These are phyloP conservation scores for Sciurus vulgaris DNA, from an alignment of 2,797 vertebrate genomes.

Conservation along the genomic window DNA sequence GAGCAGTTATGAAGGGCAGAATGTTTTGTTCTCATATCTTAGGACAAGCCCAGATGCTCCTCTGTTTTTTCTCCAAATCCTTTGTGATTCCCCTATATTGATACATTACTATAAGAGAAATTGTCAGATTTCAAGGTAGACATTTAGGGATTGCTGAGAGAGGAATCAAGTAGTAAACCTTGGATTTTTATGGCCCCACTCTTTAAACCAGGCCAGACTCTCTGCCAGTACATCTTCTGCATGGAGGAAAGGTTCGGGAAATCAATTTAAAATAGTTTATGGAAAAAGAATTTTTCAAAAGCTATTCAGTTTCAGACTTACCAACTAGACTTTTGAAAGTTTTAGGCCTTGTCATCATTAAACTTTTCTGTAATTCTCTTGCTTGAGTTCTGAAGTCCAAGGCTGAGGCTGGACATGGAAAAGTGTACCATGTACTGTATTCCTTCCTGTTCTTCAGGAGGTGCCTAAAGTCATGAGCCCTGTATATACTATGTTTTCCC, in stretches of 20 bases:
- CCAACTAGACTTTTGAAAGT: not conserved
- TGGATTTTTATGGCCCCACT: not conserved
- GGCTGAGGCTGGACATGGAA: not conserved
- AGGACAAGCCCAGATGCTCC: not conserved
- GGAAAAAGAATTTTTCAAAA: not conserved
- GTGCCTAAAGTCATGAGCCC: not conserved
- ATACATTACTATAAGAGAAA: not conserved
- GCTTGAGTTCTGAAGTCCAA: not conserved
- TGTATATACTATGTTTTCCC: not conserved
- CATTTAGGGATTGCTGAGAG: not conserved
- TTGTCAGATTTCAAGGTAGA: not conserved
- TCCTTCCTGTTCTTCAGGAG: no score
- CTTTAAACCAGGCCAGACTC: not conserved
- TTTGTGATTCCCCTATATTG: not conserved
- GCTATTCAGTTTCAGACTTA: not conserved
- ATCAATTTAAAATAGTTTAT: not conserved
- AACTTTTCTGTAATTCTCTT: not conserved
- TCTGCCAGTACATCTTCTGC: not conserved
- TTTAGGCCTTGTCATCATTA: not conserved
- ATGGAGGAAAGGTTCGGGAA: not conserved
- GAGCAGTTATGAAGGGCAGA: not conserved
- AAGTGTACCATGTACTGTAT: rapidly evolving
- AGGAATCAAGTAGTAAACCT: not conserved
- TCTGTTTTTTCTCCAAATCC: not conserved
- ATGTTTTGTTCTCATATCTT: not conserved